Evolutionary conservation across 1,140 invertebrate genomes (phyloP).

Genomic region (Lepidurus apus): DNA sequence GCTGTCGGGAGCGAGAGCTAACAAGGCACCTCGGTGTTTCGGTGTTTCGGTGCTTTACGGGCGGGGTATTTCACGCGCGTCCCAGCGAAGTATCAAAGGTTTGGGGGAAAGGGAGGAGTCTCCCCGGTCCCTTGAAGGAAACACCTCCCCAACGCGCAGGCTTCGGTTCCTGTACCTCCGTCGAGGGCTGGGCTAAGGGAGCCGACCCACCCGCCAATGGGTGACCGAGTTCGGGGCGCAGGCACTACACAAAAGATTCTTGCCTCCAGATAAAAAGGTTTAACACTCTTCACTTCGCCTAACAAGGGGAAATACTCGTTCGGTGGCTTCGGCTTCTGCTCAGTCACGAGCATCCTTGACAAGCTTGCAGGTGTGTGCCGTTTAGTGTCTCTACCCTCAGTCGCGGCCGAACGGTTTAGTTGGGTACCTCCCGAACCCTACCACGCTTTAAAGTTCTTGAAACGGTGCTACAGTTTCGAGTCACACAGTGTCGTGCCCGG

Average conservation of each 20-base stretch:
- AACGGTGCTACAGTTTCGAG: neutral
- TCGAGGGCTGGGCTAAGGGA: neutral
- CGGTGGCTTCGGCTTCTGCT: slow-evolving; percentile 8
- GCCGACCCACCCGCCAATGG: neutral
- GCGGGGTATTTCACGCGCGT: neutral
- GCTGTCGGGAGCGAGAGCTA: slow-evolving; percentile 17
- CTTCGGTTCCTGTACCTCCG: no score
- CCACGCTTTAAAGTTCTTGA: neutral
- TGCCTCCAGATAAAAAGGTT: neutral
- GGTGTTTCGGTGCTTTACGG: neutral
- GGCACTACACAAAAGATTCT: neutral
- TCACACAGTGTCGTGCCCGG: neutral
- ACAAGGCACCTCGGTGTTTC: slow-evolving; percentile 16
- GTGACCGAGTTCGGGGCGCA: neutral
- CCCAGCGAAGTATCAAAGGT: no score
- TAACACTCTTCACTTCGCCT: neutral
- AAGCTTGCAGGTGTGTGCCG: slow-evolving; percentile 9
- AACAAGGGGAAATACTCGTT: slow-evolving; percentile 1
- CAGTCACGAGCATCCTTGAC: slow-evolving; percentile 20
- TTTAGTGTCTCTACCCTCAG: neutral
- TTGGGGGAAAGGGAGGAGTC: no score
- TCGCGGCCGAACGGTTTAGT: neutral
- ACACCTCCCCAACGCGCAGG: no score
- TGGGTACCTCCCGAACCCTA: neutral
- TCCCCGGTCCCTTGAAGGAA: no score